Conservation (phyloP, 2,113 vertebrate species). For the Oreotrochilus melanogaster region DNA sequence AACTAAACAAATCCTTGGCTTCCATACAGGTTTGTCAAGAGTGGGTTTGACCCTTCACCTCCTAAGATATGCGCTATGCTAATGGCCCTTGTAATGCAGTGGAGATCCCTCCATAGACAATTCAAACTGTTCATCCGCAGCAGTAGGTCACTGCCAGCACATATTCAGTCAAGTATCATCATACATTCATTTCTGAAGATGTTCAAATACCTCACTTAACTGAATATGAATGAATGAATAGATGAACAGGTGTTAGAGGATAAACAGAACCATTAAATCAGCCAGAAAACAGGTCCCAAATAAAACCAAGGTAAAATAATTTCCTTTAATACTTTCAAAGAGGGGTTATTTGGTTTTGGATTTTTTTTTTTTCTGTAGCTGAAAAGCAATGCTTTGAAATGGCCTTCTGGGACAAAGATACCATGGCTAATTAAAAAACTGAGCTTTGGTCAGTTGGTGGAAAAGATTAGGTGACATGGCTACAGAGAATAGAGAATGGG, state of each 20-base stretch:
- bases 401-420: not conserved
- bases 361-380: not conserved
- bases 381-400: constrained; percentile 26
- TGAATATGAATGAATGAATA: constrained; percentile 45
- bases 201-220: constrained; percentile 43
- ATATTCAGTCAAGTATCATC: constrained; percentile 19
- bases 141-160: constrained; percentile 26
- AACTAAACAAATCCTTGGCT: constrained; percentile 50
- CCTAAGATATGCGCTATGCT: not conserved
- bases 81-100: constrained; percentile 3
- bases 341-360: not conserved
- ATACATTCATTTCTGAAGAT: constrained; percentile 36
- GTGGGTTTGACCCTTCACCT: not conserved
- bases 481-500: not conserved
- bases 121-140: constrained; percentile 28
- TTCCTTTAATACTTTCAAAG: constrained; percentile 6
- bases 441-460: not conserved
- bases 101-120: not conserved
- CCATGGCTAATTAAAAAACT: not conserved
- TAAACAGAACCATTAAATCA: constrained; percentile 8
- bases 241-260: constrained; percentile 47
- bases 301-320: not conserved
- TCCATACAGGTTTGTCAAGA: constrained; percentile 10
- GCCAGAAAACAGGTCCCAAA: not conserved
- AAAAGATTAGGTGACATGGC: not conserved